Base-by-base conservation (phyloP, 1,140 invertebrate species). In the Calephelis virginiensis region DNA sequence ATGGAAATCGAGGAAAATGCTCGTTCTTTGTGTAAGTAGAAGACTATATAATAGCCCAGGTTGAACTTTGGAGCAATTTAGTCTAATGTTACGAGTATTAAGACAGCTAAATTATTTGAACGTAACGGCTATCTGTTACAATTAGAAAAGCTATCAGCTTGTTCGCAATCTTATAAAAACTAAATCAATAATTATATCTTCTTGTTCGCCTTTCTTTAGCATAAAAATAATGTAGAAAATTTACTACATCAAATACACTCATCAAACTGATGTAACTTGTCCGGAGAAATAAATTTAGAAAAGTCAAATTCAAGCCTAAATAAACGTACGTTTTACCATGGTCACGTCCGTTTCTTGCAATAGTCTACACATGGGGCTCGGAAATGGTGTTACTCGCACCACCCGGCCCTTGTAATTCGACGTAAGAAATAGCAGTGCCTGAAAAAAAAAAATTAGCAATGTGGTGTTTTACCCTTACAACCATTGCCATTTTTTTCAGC, bases 341-440 rank as follows among this genome's bases (percentile, higher is more conserved):
- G 17, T 56, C 50, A 56, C 50, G 50, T 56, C 17, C 50, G 50
- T 56, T 17, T 56, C 17, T 50, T 14, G 48, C 48, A 50, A 50
- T 50, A 50, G 48, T 50, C 48, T 50, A 13, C 48, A 50, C 48
- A 50, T 50, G 48, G 48, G 13, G 13, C 48, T 8, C 48, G n/a
- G n/a, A 50, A 50, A 50, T n/a, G 48, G n/a, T 50, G 7, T 14
- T 14, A n/a, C n/a, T 50, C n/a, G 48, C 14, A 14, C 48, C n/a
- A 14, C 48, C 48, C 10, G 13, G 2, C 28, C 28, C 28, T 28
- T 11, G 48, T 50, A 48, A 50, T 50, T 50, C 48, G 48, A 50
- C 9, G 48, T 50, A 14, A 50, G 14, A 50, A 8, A 50, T 17
- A 50, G 8, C n/a, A 50, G 48, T 14, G 48, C 48, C 48, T 50